Percentiles rank a stretch among this genome's conserved stretches.
phyloP scores from a whole-genome alignment of 2,888 invertebrate genomes.

The Bursaphelenchus okinawaensis region DNA sequence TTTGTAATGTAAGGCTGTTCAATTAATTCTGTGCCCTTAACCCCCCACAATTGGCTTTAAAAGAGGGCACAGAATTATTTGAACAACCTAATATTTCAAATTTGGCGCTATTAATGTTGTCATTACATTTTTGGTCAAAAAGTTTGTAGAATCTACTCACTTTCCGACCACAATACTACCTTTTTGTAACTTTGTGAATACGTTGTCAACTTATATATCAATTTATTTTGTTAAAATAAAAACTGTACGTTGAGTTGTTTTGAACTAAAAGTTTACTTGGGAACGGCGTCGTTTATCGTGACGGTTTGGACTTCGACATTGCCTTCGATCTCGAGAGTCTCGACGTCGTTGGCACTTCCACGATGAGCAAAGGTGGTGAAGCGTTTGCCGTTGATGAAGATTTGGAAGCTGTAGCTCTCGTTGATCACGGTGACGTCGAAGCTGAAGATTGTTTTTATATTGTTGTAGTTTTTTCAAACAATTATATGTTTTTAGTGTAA shows the following conservation, averaged over 20 bases:
- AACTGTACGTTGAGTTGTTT: background rate
- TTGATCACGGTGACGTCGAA: slow-evolving; percentile 56
- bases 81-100: too few species aligned
- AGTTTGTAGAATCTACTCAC: too few species aligned
- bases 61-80: too few species aligned
- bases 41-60: too few species aligned
- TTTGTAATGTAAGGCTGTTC: too few species aligned
- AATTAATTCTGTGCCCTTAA: too few species aligned
- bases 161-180: too few species aligned
- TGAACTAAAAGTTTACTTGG: slow-evolving; percentile 1
- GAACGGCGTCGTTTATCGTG: slow-evolving; percentile 41
- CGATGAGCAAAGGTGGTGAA: slow-evolving; percentile 51
- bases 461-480: background rate
- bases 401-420: slow-evolving; percentile 49
- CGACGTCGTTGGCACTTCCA: slow-evolving; percentile 47
- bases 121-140: too few species aligned
- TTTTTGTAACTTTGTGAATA: background rate
- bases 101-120: too few species aligned
- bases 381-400: slow-evolving; percentile 53
- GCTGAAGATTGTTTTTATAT: slow-evolving; percentile 24
- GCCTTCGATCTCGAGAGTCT: slow-evolving; percentile 48
- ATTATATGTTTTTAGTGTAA: background rate
- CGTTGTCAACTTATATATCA: background rate
- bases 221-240: background rate
- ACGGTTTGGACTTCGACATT: slow-evolving; percentile 50